Evolutionary conservation across 2,113 vertebrate species (phyloP).

Genomic region (Planiliza haematocheilus): DNA sequence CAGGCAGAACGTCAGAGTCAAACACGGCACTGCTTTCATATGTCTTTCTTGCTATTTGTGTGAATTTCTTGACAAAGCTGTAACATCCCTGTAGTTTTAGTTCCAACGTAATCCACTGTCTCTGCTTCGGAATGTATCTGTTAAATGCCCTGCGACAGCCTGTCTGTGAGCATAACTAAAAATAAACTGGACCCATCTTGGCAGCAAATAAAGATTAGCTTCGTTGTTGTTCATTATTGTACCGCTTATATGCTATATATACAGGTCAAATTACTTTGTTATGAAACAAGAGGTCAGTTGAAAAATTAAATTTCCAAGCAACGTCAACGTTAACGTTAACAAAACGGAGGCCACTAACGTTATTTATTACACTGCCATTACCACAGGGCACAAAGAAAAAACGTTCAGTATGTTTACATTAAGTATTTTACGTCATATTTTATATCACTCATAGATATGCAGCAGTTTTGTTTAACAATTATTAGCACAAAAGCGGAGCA

Average conservation of each 20-base stretch:
- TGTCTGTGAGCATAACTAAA: constrained; percentile 76
- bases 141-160: constrained; percentile 53
- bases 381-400: not conserved
- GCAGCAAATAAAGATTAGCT: not conserved
- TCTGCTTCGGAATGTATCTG: constrained; percentile 52
- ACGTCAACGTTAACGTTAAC: not conserved
- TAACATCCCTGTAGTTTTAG: not conserved
- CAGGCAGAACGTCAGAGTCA: too few relatives aligned
- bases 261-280: fast-evolving
- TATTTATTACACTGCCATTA: constrained; percentile 19
- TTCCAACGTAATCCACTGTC: not conserved
- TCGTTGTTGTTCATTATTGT: fast-evolving
- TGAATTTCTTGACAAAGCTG: not conserved
- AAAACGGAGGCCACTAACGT: constrained; percentile 26
- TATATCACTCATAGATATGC: not conserved
- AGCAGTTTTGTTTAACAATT: fast-evolving
- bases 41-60: not conserved
- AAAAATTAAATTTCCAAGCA: constrained; percentile 7
- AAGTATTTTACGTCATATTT: not conserved
- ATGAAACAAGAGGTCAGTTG: not conserved
- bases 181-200: constrained; percentile 74
- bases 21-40: not conserved
- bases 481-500: not conserved
- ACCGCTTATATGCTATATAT: not conserved
- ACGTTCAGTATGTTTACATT: too few relatives aligned